Evolutionary conservation across 2,113 vertebrate species (phyloP), one percentile per base, ranked within the genome.

Genomic region (Scophthalmus maximus): DNA sequence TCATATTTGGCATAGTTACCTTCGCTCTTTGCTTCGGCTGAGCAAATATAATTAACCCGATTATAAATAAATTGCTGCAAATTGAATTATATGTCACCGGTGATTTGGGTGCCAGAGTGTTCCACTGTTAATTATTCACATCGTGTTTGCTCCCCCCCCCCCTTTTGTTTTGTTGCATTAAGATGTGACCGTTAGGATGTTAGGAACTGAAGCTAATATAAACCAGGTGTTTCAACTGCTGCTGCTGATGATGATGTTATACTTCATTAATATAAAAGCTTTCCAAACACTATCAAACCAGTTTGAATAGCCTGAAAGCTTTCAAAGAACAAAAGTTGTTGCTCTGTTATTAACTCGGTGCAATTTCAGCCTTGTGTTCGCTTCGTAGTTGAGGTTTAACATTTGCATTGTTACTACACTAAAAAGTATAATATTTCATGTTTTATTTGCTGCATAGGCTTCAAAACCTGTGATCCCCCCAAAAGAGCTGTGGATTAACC

Each of bases 1-100:
- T 49, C 20, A 5, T 20, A 49, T 23, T 23, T 49, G 42, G 42
- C 42, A 46, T 17, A 1, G n/a, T n/a, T n/a, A n/a, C 17, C 42
- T 1, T 2, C 42, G 42, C 17, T 3, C 11, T 14, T 5, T 50
- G 30, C 20, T 60, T 32, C 52, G 38, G 68, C 55, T 64, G 52
- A 71, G 49, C 10, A 46, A 79, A 59, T 74, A 44, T n/a, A 85
- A 80, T 73, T 64, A 76, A 60, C 57, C 23, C 22, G 25, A 81
- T 64, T 71, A 66, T 17, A 50, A 80, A 72, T 42, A 34, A 68
- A 69, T 63, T 26, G 25, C 34, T 40, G 5, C 57, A 70, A 52
- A 77, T 42, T 32, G n/a, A 77, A 78, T 65, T 55, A 44, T 55
- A 44, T 38, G 53, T 64, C 34, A 32, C 38, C 15, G 66, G 26